Evolutionary conservation across 2,113 vertebrate genomes (phyloP), one percentile per base, ranked within the genome.

Genomic region (Gobio gobio): DNA sequence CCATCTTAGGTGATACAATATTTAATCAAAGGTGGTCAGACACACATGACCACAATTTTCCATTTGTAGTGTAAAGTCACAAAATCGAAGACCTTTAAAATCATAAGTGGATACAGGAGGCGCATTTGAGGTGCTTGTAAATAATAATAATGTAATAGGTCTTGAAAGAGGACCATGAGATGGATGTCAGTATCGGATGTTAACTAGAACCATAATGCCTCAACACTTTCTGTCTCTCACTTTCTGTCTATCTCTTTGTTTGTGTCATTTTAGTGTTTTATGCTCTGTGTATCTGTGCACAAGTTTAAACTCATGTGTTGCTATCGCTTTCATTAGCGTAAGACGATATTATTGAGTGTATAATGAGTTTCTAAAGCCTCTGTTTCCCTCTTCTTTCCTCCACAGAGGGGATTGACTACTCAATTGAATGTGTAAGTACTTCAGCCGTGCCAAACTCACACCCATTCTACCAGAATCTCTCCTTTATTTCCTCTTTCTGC

Each of bases 381-480:
- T 33, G 40, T 74, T 63, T 5, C 86, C 18, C 45, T 89, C 36
- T 73, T 68, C 26, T 16, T 85, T 82, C 29, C 87, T 75, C 85
- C 79, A 85, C 92, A 95, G 95, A 95, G 45, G 90, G 90, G 20
- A 90, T 91, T 4, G 93, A 95, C 79, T 92, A 94, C 54, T 93
- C 91, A 91, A 91, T 63, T 45, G 76, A 90, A 33, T 91, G 90
- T 73, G 95, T 95, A 89, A 94, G 95, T 95, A 94, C 85, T 82
- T 77, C 59, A 8, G 5, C 5, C 18, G 18, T 54, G 24, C 45
- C 26, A 36, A 66, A 33, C 18, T 81, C 61, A 63, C 58, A 47
- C 40, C 5, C 4, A 49, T 51, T 49, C 61, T 81, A 68, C 36
- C n/a, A 45, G n/a, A 79, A 51, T 81, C 14, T 47, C 43, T 68